These are phyloP conservation scores for Mus spicilegus DNA, from an alignment of 2,113 vertebrate genomes.

Conservation along the genomic window DNA sequence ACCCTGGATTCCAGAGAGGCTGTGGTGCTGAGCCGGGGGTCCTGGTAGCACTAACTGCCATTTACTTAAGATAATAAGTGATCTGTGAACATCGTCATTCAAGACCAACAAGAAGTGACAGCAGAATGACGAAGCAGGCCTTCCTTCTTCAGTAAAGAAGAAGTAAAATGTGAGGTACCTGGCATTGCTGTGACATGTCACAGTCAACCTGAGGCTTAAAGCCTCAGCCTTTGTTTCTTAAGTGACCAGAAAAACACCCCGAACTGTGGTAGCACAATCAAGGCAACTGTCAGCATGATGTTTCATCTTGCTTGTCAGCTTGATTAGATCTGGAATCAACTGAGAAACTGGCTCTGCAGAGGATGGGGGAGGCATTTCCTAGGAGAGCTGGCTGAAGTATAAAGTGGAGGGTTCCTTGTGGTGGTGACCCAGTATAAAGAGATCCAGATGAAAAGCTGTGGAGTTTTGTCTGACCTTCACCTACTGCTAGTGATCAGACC, in stretches of 20 bases:
- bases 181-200: not conserved
- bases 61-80: slow-evolving; percentile 61
- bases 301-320: not conserved
- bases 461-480: not conserved
- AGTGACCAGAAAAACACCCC: not conserved
- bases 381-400: not conserved
- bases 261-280: not conserved
- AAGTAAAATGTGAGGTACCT: not conserved
- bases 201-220: not conserved
- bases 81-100: slow-evolving; percentile 35
- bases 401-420: not conserved
- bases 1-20: slow-evolving; percentile 40
- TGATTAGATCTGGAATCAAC: not conserved
- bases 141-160: not conserved
- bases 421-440: not conserved
- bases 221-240: not conserved
- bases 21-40: not conserved
- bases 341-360: too few relatives aligned
- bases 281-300: not conserved
- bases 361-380: not conserved
- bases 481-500: not conserved
- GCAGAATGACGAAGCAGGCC: not conserved
- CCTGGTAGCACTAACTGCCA: not conserved
- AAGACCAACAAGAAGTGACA: not conserved
- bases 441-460: too few relatives aligned